phyloP scores from a whole-genome alignment of 1,140 invertebrate genomes.

The Apis dorsata region DNA sequence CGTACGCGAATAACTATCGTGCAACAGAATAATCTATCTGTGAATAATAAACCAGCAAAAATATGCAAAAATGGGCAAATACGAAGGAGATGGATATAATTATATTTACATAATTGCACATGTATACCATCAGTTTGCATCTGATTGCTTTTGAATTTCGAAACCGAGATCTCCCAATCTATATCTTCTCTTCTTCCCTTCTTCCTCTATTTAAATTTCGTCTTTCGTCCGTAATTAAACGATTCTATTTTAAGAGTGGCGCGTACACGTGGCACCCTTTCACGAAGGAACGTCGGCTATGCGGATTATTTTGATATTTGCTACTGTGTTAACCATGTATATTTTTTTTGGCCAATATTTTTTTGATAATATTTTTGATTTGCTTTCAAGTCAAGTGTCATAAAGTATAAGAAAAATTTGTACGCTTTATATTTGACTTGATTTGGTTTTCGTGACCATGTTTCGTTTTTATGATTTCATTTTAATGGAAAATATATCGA shows the following conservation, averaged over 20 bases:
- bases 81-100: conserved; percentile 21
- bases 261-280: neutral
- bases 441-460: too few relatives aligned
- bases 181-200: neutral
- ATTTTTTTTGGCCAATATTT: neutral
- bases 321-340: too few relatives aligned
- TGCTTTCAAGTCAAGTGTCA: too few relatives aligned
- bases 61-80: conserved; percentile 19
- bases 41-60: neutral
- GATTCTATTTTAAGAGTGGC: neutral
- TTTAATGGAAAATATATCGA: too few relatives aligned
- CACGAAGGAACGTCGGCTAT: too few relatives aligned
- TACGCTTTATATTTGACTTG: too few relatives aligned
- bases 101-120: conserved; percentile 31
- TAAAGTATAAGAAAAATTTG: too few relatives aligned
- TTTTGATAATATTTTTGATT: neutral
- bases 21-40: conserved; percentile 20
- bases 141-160: neutral
- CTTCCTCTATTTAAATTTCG: neutral
- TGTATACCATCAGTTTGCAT: neutral
- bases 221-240: neutral
- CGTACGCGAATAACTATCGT: conserved; percentile 3
- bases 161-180: neutral
- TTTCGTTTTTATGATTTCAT: too few relatives aligned
- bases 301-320: too few relatives aligned